Conservation (phyloP, 2,797 vertebrate genomes). For the Microctenopoma steveboyesi region DNA sequence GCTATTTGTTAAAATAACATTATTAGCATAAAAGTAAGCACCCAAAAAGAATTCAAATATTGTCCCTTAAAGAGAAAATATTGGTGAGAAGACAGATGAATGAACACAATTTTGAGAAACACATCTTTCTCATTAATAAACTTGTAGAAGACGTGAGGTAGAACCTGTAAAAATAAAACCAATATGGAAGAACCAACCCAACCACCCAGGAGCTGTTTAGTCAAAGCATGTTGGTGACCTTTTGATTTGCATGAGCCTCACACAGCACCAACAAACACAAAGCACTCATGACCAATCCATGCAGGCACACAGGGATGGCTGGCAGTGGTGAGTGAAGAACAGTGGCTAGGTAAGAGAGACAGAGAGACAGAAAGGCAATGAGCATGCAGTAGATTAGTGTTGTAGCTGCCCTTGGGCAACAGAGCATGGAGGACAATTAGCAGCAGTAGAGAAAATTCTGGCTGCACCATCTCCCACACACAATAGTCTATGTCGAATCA, state of each 20-base stretch:
- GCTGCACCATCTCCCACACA: conserved; percentile 29
- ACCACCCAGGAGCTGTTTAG: conserved; percentile 19
- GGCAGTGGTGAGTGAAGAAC: conserved; percentile 23
- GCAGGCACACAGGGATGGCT: conserved; percentile 34
- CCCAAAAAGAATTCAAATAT: too few species aligned
- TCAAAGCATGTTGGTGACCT: conserved; percentile 42
- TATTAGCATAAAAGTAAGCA: not conserved
- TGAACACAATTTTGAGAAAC: not conserved
- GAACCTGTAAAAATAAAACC: too few species aligned
- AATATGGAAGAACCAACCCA: too few species aligned
- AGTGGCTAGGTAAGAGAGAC: conserved; percentile 39
- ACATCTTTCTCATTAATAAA: not conserved
- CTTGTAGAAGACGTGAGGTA: not conserved
- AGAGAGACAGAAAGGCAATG: conserved; percentile 37
- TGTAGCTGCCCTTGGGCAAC: conserved; percentile 70
- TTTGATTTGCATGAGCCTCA: conserved; percentile 40
- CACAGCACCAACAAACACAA: conserved; percentile 44
- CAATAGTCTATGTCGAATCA: conserved; percentile 32
- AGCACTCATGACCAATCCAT: conserved; percentile 57
- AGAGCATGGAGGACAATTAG: conserved; percentile 76
- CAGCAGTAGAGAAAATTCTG: conserved; percentile 57
- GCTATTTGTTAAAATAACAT: not conserved
- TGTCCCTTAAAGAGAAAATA: too few species aligned
- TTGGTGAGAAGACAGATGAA: too few species aligned
- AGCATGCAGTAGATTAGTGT: conserved; percentile 72